These are phyloP conservation scores for Drosophila monieri DNA, from an alignment of 2,888 invertebrate genomes.

Conservation along the genomic window DNA sequence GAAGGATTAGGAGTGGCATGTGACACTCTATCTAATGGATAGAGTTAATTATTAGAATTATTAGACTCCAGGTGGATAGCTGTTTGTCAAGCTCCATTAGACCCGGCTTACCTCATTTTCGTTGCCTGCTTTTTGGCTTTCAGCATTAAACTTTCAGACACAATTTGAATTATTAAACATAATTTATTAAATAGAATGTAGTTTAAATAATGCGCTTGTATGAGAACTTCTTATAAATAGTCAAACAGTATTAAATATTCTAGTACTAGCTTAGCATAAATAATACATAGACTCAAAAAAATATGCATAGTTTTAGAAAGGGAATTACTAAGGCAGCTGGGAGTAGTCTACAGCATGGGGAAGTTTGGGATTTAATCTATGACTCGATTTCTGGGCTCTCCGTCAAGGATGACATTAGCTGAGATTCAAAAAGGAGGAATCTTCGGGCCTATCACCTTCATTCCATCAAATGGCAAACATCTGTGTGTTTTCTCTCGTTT, in stretches of 20 bases:
- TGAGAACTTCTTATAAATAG: conserved; percentile 59
- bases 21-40: too few relatives aligned
- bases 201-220: conserved; percentile 55
- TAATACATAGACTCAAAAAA: conserved; percentile 25
- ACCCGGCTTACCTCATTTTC: conserved; percentile 12
- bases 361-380: conserved; percentile 52
- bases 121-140: conserved; percentile 67
- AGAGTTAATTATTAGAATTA: too few relatives aligned
- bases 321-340: conserved; percentile 39
- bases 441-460: conserved; percentile 1
- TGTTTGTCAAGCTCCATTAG: too few relatives aligned
- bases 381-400: conserved; percentile 62
- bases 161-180: conserved; percentile 23
- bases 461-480: conserved; percentile 42
- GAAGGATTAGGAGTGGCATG: neutral
- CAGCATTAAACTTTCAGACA: conserved; percentile 5
- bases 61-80: too few relatives aligned
- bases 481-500: conserved; percentile 11
- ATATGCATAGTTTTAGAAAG: conserved; percentile 18
- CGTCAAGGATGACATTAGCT: neutral
- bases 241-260: conserved; percentile 49
- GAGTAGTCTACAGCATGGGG: conserved; percentile 28
- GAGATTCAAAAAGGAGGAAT: conserved; percentile 11
- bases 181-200: conserved; percentile 64
- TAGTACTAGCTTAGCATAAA: conserved; percentile 23